Evolutionary conservation across 2,113 vertebrate genomes (phyloP).

Genomic region (Apodemus sylvaticus): DNA sequence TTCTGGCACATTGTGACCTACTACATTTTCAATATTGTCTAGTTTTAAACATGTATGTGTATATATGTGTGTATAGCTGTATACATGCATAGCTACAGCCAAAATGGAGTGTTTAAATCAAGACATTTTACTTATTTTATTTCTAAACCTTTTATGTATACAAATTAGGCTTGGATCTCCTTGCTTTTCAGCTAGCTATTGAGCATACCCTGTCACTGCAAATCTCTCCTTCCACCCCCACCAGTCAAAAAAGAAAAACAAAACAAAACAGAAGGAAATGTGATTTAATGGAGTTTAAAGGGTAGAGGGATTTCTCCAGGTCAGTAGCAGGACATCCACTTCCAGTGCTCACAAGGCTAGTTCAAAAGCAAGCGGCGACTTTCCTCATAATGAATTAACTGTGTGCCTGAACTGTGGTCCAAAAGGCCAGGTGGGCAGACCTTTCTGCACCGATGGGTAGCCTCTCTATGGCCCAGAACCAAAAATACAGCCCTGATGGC

Average conservation of each 20-base stretch:
- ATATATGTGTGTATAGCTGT: background rate
- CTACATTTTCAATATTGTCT: background rate
- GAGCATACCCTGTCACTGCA: background rate
- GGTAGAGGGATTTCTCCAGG: slow-evolving; percentile 87
- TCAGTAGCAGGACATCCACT: slow-evolving; percentile 89
- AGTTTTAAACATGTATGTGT: background rate
- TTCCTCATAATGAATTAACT: slow-evolving; percentile 91
- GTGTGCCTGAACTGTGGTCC: slow-evolving; percentile 91
- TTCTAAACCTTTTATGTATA: background rate
- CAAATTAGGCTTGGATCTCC: background rate
- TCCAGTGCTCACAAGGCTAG: slow-evolving; percentile 82
- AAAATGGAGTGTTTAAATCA: background rate
- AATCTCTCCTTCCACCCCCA: background rate
- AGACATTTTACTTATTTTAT: background rate
- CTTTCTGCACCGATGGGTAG: slow-evolving; percentile 89
- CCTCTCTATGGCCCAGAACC: slow-evolving; percentile 88
- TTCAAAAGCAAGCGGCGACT: slow-evolving; percentile 87
- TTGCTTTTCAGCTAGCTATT: slow-evolving; percentile 21
- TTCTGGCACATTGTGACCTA: background rate
- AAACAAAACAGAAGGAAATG: slow-evolving; percentile 81
- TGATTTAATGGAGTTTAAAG: slow-evolving; percentile 83
- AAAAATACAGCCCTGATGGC: slow-evolving; percentile 87
- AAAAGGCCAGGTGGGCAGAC: slow-evolving; percentile 89
- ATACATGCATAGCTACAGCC: background rate
- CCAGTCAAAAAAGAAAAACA: slow-evolving; percentile 31